Conservation (phyloP, 2,888 invertebrate genomes). For the Caenorhabditis sp. region DNA sequence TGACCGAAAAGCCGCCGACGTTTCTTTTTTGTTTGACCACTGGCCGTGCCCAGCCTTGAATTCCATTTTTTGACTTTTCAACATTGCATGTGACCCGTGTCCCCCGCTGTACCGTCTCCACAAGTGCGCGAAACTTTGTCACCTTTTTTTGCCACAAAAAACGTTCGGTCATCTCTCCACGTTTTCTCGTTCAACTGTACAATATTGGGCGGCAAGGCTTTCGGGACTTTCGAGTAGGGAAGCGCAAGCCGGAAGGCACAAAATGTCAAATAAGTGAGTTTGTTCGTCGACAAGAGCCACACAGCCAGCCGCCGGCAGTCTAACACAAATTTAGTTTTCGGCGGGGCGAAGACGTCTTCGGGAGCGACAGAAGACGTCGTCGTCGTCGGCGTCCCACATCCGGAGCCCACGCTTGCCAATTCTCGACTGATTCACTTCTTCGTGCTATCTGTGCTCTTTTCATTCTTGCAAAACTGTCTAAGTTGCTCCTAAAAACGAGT, state of each 20-base stretch:
- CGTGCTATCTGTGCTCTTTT: not conserved
- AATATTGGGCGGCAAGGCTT: conserved; percentile 3
- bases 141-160: conserved; percentile 16
- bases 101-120: conserved; percentile 22
- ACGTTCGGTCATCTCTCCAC: conserved; percentile 12
- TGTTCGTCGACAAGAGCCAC: conserved; percentile 53
- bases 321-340: conserved; percentile 63
- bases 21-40: conserved; percentile 38
- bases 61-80: conserved; percentile 15
- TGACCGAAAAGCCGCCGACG: not conserved
- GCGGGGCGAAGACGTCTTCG: conserved; percentile 17
- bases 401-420: conserved; percentile 40
- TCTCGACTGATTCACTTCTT: conserved; percentile 44
- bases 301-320: conserved; percentile 17
- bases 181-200: conserved; percentile 33
- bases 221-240: not conserved
- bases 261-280: conserved; percentile 64
- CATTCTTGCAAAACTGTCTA: not conserved
- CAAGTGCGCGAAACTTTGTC: conserved; percentile 51
- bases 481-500: not conserved
- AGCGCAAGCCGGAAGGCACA: conserved; percentile 38
- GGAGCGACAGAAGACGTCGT: conserved; percentile 31
- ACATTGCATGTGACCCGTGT: conserved; percentile 51
- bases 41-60: conserved; percentile 33
- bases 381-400: conserved; percentile 36